Conservation (phyloP, 30 jellyfish, hydroid and myxozoan genomes). For the Cassiopea andromeda region DNA sequence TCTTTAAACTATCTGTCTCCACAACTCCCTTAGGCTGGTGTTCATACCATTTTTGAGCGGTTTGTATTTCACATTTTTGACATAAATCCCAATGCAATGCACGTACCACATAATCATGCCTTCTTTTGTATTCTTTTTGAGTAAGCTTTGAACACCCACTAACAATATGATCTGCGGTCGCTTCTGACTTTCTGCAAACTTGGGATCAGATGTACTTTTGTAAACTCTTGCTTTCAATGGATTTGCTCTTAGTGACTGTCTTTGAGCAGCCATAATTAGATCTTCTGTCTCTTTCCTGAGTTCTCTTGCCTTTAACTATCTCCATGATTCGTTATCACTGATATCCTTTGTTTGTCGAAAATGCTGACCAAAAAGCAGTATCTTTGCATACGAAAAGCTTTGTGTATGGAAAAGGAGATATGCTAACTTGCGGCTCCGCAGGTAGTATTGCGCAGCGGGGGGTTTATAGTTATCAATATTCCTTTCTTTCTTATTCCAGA, state of each 20-base stretch:
- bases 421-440: no score
- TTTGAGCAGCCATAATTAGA: not conserved
- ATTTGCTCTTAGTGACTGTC: not conserved
- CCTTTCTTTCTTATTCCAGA: no score
- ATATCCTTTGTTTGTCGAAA: no score
- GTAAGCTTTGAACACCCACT: not conserved
- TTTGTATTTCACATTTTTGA: not conserved
- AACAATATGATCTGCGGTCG: not conserved
- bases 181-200: not conserved
- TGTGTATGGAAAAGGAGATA: no score
- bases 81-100: not conserved
- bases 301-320: no score
- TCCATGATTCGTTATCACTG: no score
- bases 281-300: not conserved
- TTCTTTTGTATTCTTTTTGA: not conserved
- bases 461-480: no score
- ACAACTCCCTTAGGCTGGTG: not conserved
- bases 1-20: not conserved
- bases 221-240: not conserved
- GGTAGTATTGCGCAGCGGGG: no score
- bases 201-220: not conserved
- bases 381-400: no score
- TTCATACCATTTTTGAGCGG: not conserved
- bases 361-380: no score
- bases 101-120: not conserved